Conservation (phyloP, 2,113 vertebrate genomes). For the Dipodomys spectabilis region DNA sequence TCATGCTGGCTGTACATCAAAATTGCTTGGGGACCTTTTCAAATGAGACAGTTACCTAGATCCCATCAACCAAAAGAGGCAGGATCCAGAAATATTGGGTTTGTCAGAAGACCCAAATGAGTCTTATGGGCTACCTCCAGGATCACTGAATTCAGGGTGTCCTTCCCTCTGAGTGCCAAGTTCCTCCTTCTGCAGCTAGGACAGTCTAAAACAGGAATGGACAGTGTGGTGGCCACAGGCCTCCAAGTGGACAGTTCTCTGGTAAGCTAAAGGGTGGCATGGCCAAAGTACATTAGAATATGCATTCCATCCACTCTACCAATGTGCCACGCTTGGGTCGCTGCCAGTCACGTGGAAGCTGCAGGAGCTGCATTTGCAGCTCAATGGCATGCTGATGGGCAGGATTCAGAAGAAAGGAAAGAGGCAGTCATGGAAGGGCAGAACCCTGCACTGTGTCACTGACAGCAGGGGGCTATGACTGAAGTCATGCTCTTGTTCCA, state of each 20-base stretch:
- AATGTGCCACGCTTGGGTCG: neutral
- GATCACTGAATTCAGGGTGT: too few relatives aligned
- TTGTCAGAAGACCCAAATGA: neutral
- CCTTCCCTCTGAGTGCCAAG: too few relatives aligned
- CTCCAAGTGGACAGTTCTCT: neutral
- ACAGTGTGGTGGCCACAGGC: neutral
- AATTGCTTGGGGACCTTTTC: neutral
- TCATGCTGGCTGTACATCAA: neutral
- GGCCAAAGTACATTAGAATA: neutral
- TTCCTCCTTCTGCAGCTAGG: neutral
- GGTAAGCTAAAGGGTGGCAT: too few relatives aligned
- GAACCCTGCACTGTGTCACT: neutral
- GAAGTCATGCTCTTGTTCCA: too few relatives aligned
- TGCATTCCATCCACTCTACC: neutral
- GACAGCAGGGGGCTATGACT: neutral
- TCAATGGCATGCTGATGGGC: neutral
- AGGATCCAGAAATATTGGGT: too few relatives aligned
- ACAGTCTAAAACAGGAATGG: neutral
- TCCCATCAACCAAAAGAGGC: neutral
- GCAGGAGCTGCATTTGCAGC: neutral
- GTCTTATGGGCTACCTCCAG: neutral
- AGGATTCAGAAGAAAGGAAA: neutral
- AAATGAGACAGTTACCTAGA: neutral
- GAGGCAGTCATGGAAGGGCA: neutral
- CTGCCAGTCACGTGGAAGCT: neutral